Conservation (phyloP, 2,113 vertebrate genomes). For the Lepisosteus osseus region DNA sequence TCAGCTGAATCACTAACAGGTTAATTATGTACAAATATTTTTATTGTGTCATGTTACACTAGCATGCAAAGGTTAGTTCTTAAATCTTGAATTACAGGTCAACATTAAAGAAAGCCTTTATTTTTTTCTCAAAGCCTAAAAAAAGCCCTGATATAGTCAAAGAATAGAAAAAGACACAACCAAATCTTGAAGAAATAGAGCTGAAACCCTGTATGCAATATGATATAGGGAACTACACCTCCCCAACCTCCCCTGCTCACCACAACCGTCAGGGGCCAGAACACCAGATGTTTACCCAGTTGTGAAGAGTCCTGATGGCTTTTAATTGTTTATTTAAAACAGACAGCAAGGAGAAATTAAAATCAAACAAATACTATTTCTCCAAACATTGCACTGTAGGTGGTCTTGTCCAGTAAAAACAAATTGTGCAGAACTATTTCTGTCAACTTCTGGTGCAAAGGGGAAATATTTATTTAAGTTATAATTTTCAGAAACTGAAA, state of each 20-base stretch:
- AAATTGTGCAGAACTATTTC: constrained; percentile 44
- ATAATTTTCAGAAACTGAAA: neutral
- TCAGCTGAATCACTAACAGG: constrained; percentile 61
- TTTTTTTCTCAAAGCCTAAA: too few relatives aligned
- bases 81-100: too few relatives aligned
- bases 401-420: constrained; percentile 56
- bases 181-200: too few relatives aligned
- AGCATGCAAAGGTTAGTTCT: constrained; percentile 43
- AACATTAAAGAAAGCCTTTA: too few relatives aligned
- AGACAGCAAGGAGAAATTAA: constrained; percentile 7
- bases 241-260: neutral
- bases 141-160: too few relatives aligned
- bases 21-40: constrained; percentile 79
- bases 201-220: too few relatives aligned
- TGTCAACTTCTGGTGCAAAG: constrained; percentile 33
- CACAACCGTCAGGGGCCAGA: neutral
- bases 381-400: constrained; percentile 43
- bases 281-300: constrained; percentile 1
- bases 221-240: neutral
- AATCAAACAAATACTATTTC: neutral
- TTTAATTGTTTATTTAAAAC: constrained; percentile 2
- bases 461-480: constrained; percentile 3
- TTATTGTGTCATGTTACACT: constrained; percentile 67
- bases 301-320: neutral
- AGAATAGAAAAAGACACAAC: too few relatives aligned